A percentile compares a stretch with the other conserved stretches of the same genome.
Conservation (phyloP, 2,888 invertebrate genomes). For the Neoscelio sp. region DNA sequence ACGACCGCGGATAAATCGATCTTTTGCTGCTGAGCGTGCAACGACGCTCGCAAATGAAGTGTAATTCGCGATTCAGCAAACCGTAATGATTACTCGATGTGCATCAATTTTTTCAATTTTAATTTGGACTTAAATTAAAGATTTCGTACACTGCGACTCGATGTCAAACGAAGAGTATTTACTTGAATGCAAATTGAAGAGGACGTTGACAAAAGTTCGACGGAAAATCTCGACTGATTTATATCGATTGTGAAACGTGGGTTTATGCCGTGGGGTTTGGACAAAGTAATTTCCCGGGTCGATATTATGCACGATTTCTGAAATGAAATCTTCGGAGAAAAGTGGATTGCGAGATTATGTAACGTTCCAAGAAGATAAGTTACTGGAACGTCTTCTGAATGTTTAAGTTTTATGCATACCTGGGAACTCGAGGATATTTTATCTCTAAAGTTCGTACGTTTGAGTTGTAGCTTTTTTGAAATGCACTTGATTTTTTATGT, state of each 20-base stretch:
- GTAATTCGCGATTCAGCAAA: constrained; percentile 68
- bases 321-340: too few species aligned
- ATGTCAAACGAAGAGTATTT: too few species aligned
- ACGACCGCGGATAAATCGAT: constrained; percentile 63
- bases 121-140: neutral
- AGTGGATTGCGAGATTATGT: too few species aligned
- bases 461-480: constrained; percentile 6
- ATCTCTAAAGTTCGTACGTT: neutral
- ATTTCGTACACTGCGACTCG: neutral
- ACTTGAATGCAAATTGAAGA: too few species aligned
- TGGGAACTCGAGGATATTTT: constrained; percentile 6
- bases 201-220: too few species aligned
- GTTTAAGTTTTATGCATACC: neutral
- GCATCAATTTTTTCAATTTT: constrained; percentile 40
- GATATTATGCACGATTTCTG: too few species aligned
- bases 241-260: too few species aligned
- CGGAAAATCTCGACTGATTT: too few species aligned
- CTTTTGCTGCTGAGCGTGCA: constrained; percentile 38
- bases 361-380: neutral
- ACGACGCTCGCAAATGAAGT: constrained; percentile 68
- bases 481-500: constrained; percentile 7
- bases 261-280: too few species aligned
- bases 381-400: neutral
- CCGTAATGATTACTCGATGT: constrained; percentile 57
- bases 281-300: too few species aligned